Evolutionary conservation across 1,140 invertebrate species (phyloP).

Genomic region (Brachionus koreanus): DNA sequence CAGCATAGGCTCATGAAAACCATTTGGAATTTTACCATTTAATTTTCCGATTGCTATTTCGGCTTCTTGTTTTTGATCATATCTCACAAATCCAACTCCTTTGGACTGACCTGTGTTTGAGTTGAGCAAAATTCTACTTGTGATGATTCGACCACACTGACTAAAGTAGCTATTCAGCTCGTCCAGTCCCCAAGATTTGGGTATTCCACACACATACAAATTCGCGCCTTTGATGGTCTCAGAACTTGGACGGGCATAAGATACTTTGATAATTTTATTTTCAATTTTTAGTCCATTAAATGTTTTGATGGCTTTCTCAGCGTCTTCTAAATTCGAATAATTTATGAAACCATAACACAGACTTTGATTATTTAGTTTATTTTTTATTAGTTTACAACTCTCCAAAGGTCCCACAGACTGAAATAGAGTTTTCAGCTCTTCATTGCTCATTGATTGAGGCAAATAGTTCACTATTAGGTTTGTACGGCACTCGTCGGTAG

Average conservation of each 20-base stretch:
- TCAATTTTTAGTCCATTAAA: constrained; percentile 42
- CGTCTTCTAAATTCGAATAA: constrained; percentile 19
- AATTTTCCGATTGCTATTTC: constrained; percentile 94
- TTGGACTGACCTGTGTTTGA: constrained; percentile 87
- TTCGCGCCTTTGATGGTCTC: constrained; percentile 99
- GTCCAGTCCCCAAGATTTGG: constrained; percentile 93
- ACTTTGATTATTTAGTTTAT: constrained; percentile 79
- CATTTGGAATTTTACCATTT: constrained; percentile 89
- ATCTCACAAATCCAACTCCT: constrained; percentile 97
- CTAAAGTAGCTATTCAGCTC: constrained; percentile 93
- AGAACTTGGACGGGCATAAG: constrained; percentile 92
- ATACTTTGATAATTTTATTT: constrained; percentile 61
- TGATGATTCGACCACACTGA: constrained; percentile 94
- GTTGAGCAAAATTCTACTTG: constrained; percentile 94
- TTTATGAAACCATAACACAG: constrained; percentile 44
- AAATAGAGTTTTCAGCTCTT: constrained; percentile 93
- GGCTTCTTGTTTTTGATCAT: constrained; percentile 93
- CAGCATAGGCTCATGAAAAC: constrained; percentile 87
- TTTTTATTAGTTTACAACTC: constrained; percentile 95
- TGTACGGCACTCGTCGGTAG: constrained; percentile 62
- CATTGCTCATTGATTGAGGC: constrained; percentile 98
- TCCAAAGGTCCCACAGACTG: constrained; percentile 96
- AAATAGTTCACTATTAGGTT: constrained; percentile 99
- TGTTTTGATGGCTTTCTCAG: constrained; percentile 37
- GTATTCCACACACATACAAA: constrained; percentile 94